Conservation (phyloP, 2,113 vertebrate genomes). For the Peromyscus leucopus region DNA sequence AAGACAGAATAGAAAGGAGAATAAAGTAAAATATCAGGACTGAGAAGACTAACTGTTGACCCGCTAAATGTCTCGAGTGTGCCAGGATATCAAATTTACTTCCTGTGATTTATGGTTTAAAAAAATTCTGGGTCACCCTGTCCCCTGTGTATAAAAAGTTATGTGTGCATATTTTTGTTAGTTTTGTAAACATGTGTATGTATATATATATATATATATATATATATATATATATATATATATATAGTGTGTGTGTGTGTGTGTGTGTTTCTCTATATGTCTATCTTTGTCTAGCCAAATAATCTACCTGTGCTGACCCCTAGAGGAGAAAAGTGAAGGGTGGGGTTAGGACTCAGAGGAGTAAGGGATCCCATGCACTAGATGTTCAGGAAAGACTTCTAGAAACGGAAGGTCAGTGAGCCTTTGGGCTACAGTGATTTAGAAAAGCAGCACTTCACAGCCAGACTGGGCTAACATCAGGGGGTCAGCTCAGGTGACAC, state of each 20-base stretch:
- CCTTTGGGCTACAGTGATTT: not conserved
- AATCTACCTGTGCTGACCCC: not conserved
- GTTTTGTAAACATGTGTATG: constrained; percentile 4
- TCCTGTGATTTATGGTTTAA: not conserved
- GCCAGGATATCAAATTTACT: not conserved
- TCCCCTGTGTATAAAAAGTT: not conserved
- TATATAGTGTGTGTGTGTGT: not conserved
- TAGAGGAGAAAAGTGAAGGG: not conserved
- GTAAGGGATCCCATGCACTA: not conserved
- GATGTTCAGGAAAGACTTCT: not conserved
- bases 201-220: not conserved
- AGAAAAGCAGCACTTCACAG: not conserved
- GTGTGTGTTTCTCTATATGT: not conserved
- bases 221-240: not conserved
- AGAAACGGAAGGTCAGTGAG: not conserved
- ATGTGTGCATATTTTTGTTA: not conserved
- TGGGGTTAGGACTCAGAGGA: not conserved
- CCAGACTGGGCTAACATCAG: not conserved
- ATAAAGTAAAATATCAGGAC: constrained; percentile 7
- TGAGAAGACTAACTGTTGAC: not conserved
- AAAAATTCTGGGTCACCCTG: not conserved
- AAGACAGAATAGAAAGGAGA: not conserved
- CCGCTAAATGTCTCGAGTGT: not conserved
- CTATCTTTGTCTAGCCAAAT: not conserved
- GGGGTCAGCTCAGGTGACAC: not conserved